phyloP scores from a whole-genome alignment of 2,888 invertebrate species.

The Phortica okadai region DNA sequence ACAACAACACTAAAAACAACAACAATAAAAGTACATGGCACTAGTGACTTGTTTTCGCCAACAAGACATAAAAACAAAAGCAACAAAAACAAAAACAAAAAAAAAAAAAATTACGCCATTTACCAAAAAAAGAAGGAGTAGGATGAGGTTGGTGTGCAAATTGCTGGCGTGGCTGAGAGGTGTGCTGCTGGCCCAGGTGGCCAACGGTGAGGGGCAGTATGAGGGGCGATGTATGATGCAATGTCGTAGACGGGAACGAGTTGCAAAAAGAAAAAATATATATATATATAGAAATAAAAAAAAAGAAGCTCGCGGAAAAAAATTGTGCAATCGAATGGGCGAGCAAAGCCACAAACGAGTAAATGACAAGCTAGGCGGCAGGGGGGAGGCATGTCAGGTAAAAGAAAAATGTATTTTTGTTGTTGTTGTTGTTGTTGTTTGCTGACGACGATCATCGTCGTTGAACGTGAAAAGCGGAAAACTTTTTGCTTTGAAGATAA shows the following conservation, averaged over 20 bases:
- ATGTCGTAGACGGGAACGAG: conserved; percentile 13
- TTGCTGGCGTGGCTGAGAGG: neutral
- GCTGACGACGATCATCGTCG: conserved; percentile 72
- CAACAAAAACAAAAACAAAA: conserved; percentile 1
- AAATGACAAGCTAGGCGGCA: no score
- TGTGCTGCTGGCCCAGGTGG: neutral
- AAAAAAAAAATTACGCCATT: conserved; percentile 3
- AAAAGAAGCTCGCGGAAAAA: neutral
- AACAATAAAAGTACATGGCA: conserved; percentile 1
- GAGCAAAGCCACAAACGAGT: neutral
- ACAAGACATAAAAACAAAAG: neutral
- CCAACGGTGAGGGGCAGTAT: neutral
- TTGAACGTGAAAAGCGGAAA: conserved; percentile 77
- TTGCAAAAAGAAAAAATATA: neutral
- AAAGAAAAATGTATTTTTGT: conserved; percentile 17
- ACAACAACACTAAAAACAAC: neutral
- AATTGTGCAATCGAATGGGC: conserved; percentile 19
- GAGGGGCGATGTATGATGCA: no score
- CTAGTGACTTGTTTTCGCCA: conserved; percentile 18
- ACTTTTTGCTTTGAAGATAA: conserved; percentile 59
- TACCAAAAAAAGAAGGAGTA: neutral
- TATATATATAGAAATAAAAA: neutral
- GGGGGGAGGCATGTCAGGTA: neutral
- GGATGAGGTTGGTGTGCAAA: conserved; percentile 6
- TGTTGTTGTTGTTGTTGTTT: no score